These are phyloP conservation scores for Leucophenga maculata DNA, from an alignment of 2,888 invertebrate genomes.

Conservation along the genomic window DNA sequence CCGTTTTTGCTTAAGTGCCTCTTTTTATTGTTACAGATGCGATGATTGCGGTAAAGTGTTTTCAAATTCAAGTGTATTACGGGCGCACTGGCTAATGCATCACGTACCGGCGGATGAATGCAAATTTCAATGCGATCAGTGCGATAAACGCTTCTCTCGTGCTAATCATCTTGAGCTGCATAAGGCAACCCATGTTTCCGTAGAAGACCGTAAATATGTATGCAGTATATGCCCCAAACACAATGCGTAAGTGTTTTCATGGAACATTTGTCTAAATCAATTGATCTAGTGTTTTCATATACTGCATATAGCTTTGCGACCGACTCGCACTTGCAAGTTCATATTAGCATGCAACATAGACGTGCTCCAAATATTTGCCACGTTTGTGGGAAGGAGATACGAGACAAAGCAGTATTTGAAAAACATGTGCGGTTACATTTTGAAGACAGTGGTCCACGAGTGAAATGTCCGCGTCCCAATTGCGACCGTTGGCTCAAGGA, in stretches of 20 bases:
- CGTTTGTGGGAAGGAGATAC: conserved; percentile 70
- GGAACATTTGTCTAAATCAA: too few relatives aligned
- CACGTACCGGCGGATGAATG: conserved; percentile 68
- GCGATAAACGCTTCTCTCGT: conserved; percentile 68
- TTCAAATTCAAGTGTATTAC: conserved; percentile 66
- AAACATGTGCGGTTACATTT: conserved; percentile 70
- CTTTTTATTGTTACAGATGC: conserved; percentile 53
- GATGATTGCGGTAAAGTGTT: conserved; percentile 68
- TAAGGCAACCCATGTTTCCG: conserved; percentile 66
- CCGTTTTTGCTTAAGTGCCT: too few relatives aligned
- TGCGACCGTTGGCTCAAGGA: conserved; percentile 71
- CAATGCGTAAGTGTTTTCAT: conserved; percentile 52
- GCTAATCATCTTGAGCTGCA: conserved; percentile 67
- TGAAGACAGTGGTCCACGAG: conserved; percentile 67
- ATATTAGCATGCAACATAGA: conserved; percentile 66
- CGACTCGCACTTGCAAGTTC: conserved; percentile 66
- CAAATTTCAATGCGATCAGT: conserved; percentile 67
- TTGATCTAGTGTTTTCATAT: too few relatives aligned
- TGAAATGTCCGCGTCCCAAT: conserved; percentile 69
- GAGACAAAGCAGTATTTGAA: conserved; percentile 69
- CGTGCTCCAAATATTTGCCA: conserved; percentile 70
- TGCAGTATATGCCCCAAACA: conserved; percentile 61
- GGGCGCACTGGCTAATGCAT: conserved; percentile 66
- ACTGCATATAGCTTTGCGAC: conserved; percentile 64
- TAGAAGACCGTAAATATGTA: conserved; percentile 58